Evolutionary conservation across 2,113 vertebrate genomes (phyloP).

Genomic region (Sturnira hondurensis): DNA sequence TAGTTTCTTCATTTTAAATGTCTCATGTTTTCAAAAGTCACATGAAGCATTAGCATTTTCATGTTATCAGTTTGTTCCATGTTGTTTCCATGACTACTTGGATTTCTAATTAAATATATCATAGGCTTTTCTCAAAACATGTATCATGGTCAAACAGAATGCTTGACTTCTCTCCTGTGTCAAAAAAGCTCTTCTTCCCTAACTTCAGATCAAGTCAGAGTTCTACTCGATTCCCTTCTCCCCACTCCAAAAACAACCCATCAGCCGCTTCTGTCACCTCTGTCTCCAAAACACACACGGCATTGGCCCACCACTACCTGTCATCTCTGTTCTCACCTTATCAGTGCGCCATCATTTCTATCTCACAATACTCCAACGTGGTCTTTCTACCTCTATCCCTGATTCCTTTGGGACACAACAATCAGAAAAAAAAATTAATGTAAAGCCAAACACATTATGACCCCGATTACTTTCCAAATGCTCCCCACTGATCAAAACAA

Average conservation of each 20-base stretch:
- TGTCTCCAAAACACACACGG: not conserved
- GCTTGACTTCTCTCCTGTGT: not conserved
- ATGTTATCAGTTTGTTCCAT: not conserved
- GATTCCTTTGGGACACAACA: not conserved
- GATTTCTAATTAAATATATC: not conserved
- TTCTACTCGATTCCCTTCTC: not conserved
- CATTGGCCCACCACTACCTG: not conserved
- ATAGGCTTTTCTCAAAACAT: not conserved
- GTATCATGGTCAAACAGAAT: not conserved
- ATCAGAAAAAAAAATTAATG: not conserved
- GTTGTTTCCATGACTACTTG: not conserved
- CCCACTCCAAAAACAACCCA: not conserved
- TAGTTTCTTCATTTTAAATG: constrained; percentile 41
- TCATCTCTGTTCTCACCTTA: not conserved
- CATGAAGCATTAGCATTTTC: constrained; percentile 6
- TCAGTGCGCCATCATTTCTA: not conserved
- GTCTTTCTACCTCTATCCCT: not conserved
- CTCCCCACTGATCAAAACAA: not conserved
- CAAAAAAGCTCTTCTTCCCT: not conserved
- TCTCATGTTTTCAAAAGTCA: constrained; percentile 17
- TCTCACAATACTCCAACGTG: not conserved
- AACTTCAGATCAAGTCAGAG: not conserved
- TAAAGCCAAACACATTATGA: not conserved
- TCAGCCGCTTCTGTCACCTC: not conserved
- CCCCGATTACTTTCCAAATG: not conserved